These are phyloP conservation scores for Fragum sueziense DNA, from an alignment of 2,888 invertebrate species.

Conservation along the genomic window DNA sequence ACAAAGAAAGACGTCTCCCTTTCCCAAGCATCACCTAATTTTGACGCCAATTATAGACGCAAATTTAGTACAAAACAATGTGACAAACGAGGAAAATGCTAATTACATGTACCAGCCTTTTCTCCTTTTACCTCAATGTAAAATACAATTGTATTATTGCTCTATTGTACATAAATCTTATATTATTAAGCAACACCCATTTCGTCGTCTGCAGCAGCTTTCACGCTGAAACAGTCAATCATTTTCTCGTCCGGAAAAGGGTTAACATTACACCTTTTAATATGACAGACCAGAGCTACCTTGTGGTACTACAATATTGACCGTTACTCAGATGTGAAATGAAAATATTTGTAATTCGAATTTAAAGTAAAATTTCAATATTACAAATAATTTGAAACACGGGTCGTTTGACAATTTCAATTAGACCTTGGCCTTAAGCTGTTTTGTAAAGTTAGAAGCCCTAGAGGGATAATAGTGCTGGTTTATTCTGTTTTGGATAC, in stretches of 20 bases:
- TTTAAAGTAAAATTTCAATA: not conserved
- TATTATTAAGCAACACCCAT: too few species aligned
- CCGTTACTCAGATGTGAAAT: not conserved
- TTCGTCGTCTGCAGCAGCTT: too few species aligned
- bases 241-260: not conserved
- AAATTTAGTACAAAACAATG: too few species aligned
- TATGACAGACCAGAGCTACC: not conserved
- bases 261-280: not conserved
- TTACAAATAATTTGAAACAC: slow-evolving; percentile 1
- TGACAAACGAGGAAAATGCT: too few species aligned
- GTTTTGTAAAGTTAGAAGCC: not conserved
- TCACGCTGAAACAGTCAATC: not conserved
- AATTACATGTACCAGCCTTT: too few species aligned
- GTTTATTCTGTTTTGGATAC: not conserved
- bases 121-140: too few species aligned
- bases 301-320: slow-evolving; percentile 7
- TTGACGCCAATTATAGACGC: too few species aligned
- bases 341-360: slow-evolving; percentile 9
- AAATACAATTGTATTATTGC: too few species aligned
- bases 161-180: too few species aligned
- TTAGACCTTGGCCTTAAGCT: not conserved
- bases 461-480: not conserved
- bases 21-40: too few species aligned
- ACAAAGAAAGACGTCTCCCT: too few species aligned
- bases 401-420: not conserved